These are phyloP conservation scores for Onchidella celtica DNA, from an alignment of 2,888 invertebrate species.

Conservation along the genomic window DNA sequence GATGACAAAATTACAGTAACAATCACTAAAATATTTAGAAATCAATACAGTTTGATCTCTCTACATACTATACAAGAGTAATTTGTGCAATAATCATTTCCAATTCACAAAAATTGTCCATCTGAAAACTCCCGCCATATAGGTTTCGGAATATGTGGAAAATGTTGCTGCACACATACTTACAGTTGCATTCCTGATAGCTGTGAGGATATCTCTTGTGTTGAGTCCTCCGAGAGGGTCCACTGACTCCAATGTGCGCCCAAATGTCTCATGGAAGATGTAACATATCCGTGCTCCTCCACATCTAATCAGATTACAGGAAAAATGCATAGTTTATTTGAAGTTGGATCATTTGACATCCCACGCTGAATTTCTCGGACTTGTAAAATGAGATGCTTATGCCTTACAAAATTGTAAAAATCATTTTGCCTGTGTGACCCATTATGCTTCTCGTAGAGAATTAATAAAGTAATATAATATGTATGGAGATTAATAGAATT, in stretches of 20 bases:
- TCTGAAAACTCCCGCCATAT: neutral
- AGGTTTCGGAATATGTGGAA: neutral
- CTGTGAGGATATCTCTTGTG: conserved; percentile 97
- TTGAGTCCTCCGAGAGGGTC: conserved; percentile 95
- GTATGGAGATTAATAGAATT: too few relatives aligned
- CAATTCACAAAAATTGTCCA: neutral
- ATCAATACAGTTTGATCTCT: neutral
- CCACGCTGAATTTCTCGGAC: too few relatives aligned
- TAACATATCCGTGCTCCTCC: conserved; percentile 99
- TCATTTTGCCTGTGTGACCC: too few relatives aligned
- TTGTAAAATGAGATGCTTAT: too few relatives aligned
- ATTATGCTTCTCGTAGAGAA: too few relatives aligned
- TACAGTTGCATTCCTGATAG: conserved; percentile 98
- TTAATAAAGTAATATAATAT: too few relatives aligned
- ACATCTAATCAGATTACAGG: too few relatives aligned
- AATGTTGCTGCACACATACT: conserved; percentile 21
- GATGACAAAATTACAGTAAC: too few relatives aligned
- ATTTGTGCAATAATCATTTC: neutral
- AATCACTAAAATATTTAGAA: neutral
- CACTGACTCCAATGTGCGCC: conserved; percentile 94
- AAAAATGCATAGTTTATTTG: too few relatives aligned
- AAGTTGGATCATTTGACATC: too few relatives aligned
- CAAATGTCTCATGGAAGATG: conserved; percentile 99
- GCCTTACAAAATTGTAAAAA: too few relatives aligned
- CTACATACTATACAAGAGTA: neutral